Evolutionary conservation across 2,113 vertebrate genomes (phyloP).

Genomic region (Copsychus sechellarum): DNA sequence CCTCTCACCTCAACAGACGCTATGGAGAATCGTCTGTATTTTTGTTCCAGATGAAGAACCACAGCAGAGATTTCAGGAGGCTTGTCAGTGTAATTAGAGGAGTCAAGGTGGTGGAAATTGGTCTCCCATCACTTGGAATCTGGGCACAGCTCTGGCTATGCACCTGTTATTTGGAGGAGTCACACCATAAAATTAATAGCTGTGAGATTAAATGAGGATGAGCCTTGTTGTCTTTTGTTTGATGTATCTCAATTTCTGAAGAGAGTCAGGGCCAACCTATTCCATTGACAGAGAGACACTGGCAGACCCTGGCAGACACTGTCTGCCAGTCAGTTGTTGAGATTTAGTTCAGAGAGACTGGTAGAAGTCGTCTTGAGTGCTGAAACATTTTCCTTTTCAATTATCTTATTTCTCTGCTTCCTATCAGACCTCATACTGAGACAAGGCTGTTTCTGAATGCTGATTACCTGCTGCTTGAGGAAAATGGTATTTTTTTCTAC

Average conservation of each 20-base stretch:
- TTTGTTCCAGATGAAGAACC: conserved; percentile 43
- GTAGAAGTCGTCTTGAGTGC: not conserved
- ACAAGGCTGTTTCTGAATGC: not conserved
- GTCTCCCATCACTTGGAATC: conserved; percentile 23
- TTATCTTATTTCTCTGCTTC: conserved; percentile 34
- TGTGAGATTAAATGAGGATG: conserved; percentile 37
- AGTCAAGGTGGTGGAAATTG: conserved; percentile 53
- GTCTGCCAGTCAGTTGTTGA: conserved; percentile 42
- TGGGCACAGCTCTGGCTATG: not conserved
- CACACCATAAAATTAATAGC: conserved; percentile 56
- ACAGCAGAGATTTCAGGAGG: conserved; percentile 32
- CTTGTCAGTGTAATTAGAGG: conserved; percentile 52
- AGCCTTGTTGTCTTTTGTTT: conserved; percentile 59
- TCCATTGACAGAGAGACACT: conserved; percentile 46
- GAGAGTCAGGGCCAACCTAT: conserved; percentile 41
- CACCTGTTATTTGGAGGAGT: conserved; percentile 38
- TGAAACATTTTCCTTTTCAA: conserved; percentile 51
- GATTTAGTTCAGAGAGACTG: conserved; percentile 45
- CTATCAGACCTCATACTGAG: not conserved
- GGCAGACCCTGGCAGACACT: conserved; percentile 42
- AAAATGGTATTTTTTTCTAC: not conserved
- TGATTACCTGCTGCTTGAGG: not conserved
- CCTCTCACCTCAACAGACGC: not conserved
- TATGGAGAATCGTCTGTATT: conserved; percentile 15
- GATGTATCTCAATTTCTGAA: conserved; percentile 45